A percentile compares a stretch with the other conserved stretches of the same genome.
phyloP scores from a whole-genome alignment of 2,113 vertebrate species.

The Xerus inauris region DNA sequence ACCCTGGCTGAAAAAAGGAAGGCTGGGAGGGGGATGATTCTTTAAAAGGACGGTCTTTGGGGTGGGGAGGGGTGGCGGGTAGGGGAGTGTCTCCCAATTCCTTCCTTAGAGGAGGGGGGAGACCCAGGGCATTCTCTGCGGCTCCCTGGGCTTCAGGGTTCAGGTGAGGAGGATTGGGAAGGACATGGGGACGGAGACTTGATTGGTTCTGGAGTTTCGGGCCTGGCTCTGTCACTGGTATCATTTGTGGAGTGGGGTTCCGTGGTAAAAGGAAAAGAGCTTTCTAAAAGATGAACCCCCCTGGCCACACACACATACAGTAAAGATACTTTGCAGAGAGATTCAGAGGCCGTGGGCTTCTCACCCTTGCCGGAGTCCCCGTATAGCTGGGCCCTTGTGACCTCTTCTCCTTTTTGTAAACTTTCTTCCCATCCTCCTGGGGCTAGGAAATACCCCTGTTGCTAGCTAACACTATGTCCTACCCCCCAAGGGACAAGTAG shows the following conservation, averaged over 20 bases:
- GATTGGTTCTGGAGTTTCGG: conserved; percentile 5
- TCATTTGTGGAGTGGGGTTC: neutral
- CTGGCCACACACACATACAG: no score
- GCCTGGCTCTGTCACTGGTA: neutral
- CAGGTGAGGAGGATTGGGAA: no score
- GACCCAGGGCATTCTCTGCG: neutral
- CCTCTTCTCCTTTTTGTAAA: neutral
- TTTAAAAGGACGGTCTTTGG: neutral
- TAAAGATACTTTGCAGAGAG: neutral
- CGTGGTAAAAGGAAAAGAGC: neutral
- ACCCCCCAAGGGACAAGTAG: neutral
- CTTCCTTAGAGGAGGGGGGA: neutral
- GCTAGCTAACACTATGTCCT: neutral
- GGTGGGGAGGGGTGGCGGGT: neutral
- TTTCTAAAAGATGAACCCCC: neutral
- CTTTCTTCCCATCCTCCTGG: conserved; percentile 43
- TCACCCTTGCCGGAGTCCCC: neutral
- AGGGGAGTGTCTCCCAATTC: neutral
- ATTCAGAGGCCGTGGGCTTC: neutral
- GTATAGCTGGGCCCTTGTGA: neutral
- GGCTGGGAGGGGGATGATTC: neutral
- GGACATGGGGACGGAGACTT: neutral
- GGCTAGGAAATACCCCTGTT: neutral
- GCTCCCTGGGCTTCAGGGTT: neutral
- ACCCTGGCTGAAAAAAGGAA: neutral